Base-by-base conservation (phyloP, 1,140 invertebrate genomes). In the Gonioctena quinquepunctata region DNA sequence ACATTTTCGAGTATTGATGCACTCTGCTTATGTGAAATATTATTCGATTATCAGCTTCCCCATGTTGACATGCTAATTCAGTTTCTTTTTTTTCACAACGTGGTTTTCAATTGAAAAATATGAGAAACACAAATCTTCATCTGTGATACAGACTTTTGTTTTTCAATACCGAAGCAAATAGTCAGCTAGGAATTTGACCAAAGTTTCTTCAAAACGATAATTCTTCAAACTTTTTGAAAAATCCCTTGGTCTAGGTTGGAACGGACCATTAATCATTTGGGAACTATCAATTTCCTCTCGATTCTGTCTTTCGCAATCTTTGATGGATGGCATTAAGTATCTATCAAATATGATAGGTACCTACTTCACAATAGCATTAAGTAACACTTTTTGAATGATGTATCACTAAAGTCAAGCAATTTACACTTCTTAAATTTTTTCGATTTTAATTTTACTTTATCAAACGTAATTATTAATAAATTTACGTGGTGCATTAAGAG, bases 171-270 rank as follows among this genome's bases (percentile, higher is more conserved):
- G 13, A 4, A 60, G 16, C 26, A 25, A 26, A 71, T 80, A 69
- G 52, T 74, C 67, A 63, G 76, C 68, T 25, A 82, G 57, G 67
- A 81, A 79, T 21, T 64, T 26, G 7, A 81, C 77, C 18, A 80
- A 49, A 64, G 72, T 73, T 50, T 78, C 77, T 74, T 82, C 81
- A 28, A 82, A 82, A 18, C 42, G 61, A 70, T 52, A 73, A 74
- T 77, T 80, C 71, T 79, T 78, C 7, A 80, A 42, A 33, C 68
- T 72, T 75, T 75, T 28, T 4, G 72, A 69, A 77, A 80, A 79
- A 75, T 76, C 49, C 3, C 56, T 73, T 1, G 80, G 72, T 76
- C 79, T 79, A 2, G 56, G 74, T 77, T 82, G 78, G 28, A 66
- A 27, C 62, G 74, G 4, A 1, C 26, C 57, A 25, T 26, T 26